A percentile compares a stretch with the other conserved stretches of the same genome.
Evolutionary conservation across 2,113 vertebrate species (phyloP).

Genomic region (Eubucco bourcierii): DNA sequence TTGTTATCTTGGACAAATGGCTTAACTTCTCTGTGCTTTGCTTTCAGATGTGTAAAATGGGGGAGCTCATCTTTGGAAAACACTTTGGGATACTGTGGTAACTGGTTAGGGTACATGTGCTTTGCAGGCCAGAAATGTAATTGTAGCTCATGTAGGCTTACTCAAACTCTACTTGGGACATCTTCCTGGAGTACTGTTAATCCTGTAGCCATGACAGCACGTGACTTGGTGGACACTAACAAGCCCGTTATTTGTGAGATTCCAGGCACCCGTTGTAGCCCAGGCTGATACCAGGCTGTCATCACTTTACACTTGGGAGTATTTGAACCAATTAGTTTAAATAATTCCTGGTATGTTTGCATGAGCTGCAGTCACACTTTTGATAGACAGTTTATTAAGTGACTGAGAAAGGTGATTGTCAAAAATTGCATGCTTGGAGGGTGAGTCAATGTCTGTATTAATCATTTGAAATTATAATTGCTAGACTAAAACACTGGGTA

Average conservation of each 20-base stretch:
- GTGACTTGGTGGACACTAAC: neutral
- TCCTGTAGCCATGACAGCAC: neutral
- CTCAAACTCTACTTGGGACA: neutral
- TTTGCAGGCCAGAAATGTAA: slow-evolving; percentile 6
- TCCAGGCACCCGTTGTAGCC: neutral
- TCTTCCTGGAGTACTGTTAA: neutral
- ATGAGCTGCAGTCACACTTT: slow-evolving; percentile 24
- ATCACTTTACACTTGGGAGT: neutral
- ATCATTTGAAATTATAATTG: neutral
- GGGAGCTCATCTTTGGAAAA: slow-evolving; percentile 58
- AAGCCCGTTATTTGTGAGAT: neutral
- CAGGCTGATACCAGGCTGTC: neutral
- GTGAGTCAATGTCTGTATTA: neutral
- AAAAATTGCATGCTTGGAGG: neutral
- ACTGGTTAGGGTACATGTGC: slow-evolving; percentile 40
- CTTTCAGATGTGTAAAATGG: slow-evolving; percentile 61
- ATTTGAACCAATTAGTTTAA: neutral
- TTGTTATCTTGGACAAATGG: neutral
- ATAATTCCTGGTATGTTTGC: neutral
- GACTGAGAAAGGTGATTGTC: neutral
- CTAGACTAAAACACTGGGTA: neutral
- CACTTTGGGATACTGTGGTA: slow-evolving; percentile 64
- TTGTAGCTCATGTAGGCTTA: neutral
- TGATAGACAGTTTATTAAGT: neutral
- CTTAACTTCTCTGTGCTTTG: slow-evolving; percentile 61